phyloP scores from a whole-genome alignment of 2,888 invertebrate genomes.

The Lasiommata megera region DNA sequence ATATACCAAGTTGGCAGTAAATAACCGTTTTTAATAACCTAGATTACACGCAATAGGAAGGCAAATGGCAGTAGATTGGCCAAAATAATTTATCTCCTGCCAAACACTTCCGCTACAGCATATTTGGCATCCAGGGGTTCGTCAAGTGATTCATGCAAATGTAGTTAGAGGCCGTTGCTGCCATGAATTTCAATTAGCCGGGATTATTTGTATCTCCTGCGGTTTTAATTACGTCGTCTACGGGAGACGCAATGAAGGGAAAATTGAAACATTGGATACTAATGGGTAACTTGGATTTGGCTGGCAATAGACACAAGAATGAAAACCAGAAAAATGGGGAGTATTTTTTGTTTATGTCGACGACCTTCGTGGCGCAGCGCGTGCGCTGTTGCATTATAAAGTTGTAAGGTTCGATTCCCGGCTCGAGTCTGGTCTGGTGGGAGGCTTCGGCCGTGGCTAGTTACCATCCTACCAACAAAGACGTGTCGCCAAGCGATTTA shows the following conservation, averaged over 20 bases:
- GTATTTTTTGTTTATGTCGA: background rate
- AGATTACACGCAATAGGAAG: background rate
- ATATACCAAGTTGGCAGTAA: too few relatives aligned
- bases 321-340: background rate
- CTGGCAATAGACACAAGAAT: background rate
- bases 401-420: too few relatives aligned
- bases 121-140: background rate
- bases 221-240: constrained; percentile 10
- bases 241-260: constrained; percentile 3
- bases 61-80: background rate
- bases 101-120: background rate
- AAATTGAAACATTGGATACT: constrained; percentile 10
- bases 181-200: constrained; percentile 16
- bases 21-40: too few relatives aligned
- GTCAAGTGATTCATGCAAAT: constrained; percentile 12
- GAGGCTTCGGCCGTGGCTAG: too few relatives aligned
- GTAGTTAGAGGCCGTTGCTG: constrained; percentile 2
- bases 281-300: background rate
- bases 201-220: constrained; percentile 8
- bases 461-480: too few relatives aligned
- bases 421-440: too few relatives aligned
- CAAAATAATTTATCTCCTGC: background rate
- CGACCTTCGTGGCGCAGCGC: too few relatives aligned
- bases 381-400: too few relatives aligned
- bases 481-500: too few relatives aligned